Base-by-base conservation (phyloP, 2,797 vertebrate genomes). In the Balearica regulorum region DNA sequence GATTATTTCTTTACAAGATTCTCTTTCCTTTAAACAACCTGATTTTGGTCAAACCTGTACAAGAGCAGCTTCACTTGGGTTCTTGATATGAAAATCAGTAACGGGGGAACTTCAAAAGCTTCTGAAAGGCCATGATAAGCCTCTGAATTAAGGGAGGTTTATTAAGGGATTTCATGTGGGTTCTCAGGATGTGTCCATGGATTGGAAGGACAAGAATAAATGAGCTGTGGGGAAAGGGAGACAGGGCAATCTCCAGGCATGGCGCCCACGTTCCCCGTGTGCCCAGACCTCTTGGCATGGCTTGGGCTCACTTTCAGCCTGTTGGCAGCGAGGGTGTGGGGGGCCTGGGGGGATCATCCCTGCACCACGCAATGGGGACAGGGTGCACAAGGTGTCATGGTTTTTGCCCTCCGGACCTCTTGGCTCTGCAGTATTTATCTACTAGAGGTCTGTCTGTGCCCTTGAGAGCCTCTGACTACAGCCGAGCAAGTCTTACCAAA, bases 341-440 rank as follows among this genome's bases (percentile, higher is more conserved):
- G 16, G 11, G n/a, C 5, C 3, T 66, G 39, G 5, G 9, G 12
- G 6, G 9, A 44, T 3, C 3, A 8, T 12, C 31, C 6, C 5
- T 0, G 1, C 25, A 8, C 24, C 19, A 31, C 0, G 2, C 7
- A 5, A 5, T 6, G 31, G 28, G 17, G 16, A 48, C 11, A 37
- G n/a, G 0, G 0, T 25, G 17, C 6, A 51, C 0, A 5, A 37
- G 0, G 0, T 22, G 16, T 49, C 22, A 6, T 1, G 1, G 12
- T 25, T 89, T 44, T 51, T 73, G 25, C 31, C 16, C 49, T n/a
- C 25, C 0, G 2, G 9, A 87, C 8, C 48, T 91, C 43, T 58
- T 46, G 54, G 14, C 19, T 77, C 48, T 90, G 31, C 33, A 75
- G 13, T 22, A 26, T 83, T 90, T 83, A 55, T 46, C 58, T 49